These are phyloP conservation scores for Sinotaia quadrata DNA, from an alignment of 2,888 invertebrate species.

Conservation along the genomic window DNA sequence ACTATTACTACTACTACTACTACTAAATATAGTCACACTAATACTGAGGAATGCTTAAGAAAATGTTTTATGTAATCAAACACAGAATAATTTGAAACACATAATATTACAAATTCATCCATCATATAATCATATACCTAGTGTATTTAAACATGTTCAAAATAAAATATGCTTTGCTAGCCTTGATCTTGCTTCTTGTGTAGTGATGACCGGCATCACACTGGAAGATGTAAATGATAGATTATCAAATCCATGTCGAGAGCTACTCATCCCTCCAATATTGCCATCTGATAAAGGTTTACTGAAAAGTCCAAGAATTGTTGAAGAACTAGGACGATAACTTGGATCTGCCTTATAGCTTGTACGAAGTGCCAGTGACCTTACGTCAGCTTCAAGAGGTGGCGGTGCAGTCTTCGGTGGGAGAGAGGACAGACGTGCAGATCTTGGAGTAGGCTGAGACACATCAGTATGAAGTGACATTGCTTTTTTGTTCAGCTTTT, in stretches of 20 bases:
- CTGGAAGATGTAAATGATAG: constrained; percentile 50
- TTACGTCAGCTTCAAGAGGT: constrained; percentile 51
- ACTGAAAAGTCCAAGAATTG: constrained; percentile 9
- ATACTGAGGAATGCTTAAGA: no score
- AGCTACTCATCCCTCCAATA: constrained; percentile 18
- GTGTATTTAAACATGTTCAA: no score
- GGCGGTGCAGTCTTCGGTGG: constrained; percentile 48
- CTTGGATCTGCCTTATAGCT: constrained; percentile 55
- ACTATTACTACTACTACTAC: no score
- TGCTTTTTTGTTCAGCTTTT: background rate
- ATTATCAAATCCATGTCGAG: constrained; percentile 6
- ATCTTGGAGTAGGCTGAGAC: constrained; percentile 34
- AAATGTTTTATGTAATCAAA: no score
- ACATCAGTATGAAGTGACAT: background rate
- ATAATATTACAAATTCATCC: no score
- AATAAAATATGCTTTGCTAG: no score
- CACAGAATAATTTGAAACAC: no score
- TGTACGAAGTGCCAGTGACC: constrained; percentile 51
- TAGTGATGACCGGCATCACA: constrained; percentile 53
- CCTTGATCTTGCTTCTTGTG: constrained; percentile 62
- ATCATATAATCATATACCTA: no score
- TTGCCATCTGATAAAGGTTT: constrained; percentile 36
- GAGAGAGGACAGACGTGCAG: constrained; percentile 47
- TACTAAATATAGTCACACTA: no score
- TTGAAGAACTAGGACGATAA: constrained; percentile 22